Conservation (phyloP, 2,113 vertebrate genomes). For the Brachypteracias leptosomus region DNA sequence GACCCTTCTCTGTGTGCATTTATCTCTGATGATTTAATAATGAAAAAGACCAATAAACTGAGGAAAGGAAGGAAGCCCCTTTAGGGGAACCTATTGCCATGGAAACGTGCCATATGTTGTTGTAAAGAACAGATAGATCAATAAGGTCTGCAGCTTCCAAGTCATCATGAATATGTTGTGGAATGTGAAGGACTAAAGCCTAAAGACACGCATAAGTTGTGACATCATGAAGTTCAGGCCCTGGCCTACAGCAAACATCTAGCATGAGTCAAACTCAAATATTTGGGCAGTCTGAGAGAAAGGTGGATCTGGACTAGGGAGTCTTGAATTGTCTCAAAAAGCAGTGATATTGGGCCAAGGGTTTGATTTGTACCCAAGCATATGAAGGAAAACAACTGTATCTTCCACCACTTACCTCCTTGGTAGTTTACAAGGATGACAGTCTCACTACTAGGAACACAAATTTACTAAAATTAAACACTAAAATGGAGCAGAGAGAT, state of each 20-base stretch:
- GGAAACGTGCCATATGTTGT: not conserved
- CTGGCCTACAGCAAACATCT: not conserved
- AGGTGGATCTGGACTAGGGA: not conserved
- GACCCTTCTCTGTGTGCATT: conserved; percentile 14
- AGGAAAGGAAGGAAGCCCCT: conserved; percentile 24
- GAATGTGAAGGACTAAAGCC: conserved; percentile 17
- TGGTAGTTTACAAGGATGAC: not conserved
- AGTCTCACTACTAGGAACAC: not conserved
- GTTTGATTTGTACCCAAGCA: not conserved
- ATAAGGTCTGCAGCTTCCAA: conserved; percentile 37
- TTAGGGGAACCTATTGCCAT: conserved; percentile 23
- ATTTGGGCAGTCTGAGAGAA: not conserved
- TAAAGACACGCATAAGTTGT: not conserved
- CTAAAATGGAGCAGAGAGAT: conserved; percentile 13
- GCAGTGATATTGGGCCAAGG: not conserved
- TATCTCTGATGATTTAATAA: conserved; percentile 53
- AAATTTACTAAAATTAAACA: conserved; percentile 1
- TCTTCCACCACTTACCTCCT: not conserved
- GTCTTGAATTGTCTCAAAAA: not conserved
- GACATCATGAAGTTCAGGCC: not conserved
- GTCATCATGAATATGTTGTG: not conserved
- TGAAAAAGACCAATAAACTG: conserved; percentile 14
- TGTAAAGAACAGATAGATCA: not conserved
- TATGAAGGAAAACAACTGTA: not conserved
- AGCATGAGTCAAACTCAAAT: not conserved